A percentile compares a stretch with the other conserved stretches of the same genome.
These are phyloP conservation scores for Heliconius aoede DNA, from an alignment of 2,888 invertebrate genomes.

Conservation along the genomic window DNA sequence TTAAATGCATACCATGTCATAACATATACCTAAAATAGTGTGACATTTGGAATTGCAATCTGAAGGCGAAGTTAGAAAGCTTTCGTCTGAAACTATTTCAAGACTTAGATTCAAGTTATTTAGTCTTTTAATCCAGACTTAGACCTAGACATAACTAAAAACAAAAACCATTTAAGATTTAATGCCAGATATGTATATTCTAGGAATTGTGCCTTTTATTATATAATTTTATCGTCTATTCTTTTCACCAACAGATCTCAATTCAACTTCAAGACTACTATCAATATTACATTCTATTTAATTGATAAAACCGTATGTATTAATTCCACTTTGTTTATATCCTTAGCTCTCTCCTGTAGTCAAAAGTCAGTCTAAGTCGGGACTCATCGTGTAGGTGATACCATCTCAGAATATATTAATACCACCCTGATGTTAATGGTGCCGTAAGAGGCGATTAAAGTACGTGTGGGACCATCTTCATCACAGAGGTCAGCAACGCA, in stretches of 20 bases:
- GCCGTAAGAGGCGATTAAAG: too few relatives aligned
- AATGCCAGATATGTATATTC: background rate
- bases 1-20: background rate
- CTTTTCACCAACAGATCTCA: background rate
- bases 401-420: too few relatives aligned
- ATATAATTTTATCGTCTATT: background rate
- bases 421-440: too few relatives aligned
- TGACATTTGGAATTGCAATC: background rate
- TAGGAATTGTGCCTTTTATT: background rate
- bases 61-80: background rate
- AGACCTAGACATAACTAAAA: conserved; percentile 2
- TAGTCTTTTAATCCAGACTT: background rate
- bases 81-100: conserved; percentile 9
- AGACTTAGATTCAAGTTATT: background rate
- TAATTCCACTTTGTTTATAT: background rate
- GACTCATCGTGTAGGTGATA: too few relatives aligned
- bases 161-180: background rate
- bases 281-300: background rate
- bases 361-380: too few relatives aligned
- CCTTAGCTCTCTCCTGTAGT: too few relatives aligned
- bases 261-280: background rate
- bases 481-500: too few relatives aligned
- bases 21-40: background rate
- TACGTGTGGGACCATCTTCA: too few relatives aligned
- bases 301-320: background rate